A percentile compares a stretch with the other conserved stretches of the same genome.
Conservation (phyloP, 2,797 vertebrate species). For the Scolopax bukidnonensis region DNA sequence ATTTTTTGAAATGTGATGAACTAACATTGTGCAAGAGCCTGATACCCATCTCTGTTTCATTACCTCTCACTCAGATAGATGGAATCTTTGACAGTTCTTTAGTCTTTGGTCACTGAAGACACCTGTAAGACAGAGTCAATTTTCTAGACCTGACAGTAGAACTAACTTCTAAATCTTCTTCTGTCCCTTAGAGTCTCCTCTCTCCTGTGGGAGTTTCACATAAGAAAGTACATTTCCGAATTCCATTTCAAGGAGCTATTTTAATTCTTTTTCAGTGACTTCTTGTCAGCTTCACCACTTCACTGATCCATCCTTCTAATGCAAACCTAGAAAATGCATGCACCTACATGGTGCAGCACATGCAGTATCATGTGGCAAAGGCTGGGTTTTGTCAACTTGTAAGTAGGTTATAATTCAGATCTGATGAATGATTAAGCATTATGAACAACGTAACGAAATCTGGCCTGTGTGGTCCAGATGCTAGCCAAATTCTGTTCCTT, state of each 20-base stretch:
- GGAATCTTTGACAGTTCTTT: constrained; percentile 67
- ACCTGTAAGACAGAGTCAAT: constrained; percentile 68
- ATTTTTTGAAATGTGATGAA: background rate
- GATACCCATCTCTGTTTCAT: background rate
- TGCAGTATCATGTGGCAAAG: background rate
- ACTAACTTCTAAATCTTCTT: constrained; percentile 75
- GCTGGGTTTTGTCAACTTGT: background rate
- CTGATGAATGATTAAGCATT: background rate
- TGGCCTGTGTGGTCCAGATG: background rate
- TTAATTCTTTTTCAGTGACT: background rate
- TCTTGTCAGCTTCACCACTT: background rate
- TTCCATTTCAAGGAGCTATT: background rate
- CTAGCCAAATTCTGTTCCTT: constrained; percentile 4
- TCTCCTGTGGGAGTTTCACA: constrained; percentile 73
- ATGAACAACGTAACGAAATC: background rate
- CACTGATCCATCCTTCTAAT: background rate
- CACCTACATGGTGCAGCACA: background rate
- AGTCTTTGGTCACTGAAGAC: constrained; percentile 74
- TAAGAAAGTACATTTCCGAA: background rate
- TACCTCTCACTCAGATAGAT: background rate
- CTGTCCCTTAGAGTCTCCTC: constrained; percentile 34
- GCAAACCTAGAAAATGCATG: background rate
- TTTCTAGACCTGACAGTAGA: constrained; percentile 77
- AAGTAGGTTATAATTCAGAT: background rate
- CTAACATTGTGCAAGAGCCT: background rate